These are phyloP conservation scores for Nebria brevicollis DNA, from an alignment of 2,888 invertebrate species.

Conservation along the genomic window DNA sequence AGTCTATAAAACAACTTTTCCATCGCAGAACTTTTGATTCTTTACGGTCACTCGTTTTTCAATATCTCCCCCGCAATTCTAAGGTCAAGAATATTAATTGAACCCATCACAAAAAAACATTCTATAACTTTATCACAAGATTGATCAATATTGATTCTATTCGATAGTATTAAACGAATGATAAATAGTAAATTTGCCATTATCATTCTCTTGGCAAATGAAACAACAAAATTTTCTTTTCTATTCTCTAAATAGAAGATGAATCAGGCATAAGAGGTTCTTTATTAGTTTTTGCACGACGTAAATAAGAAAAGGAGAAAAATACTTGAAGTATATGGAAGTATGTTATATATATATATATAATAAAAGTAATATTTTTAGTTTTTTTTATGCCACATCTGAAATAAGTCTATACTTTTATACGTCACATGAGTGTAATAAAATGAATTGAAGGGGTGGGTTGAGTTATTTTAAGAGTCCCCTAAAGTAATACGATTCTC, in stretches of 20 bases:
- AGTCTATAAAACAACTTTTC: not conserved
- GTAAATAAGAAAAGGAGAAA: not conserved
- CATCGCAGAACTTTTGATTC: not conserved
- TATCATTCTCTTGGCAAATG: not conserved
- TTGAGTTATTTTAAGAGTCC: not conserved
- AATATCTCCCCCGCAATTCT: not conserved
- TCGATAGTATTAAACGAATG: not conserved
- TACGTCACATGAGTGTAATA: not conserved
- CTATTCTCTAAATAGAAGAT: not conserved
- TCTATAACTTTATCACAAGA: not conserved
- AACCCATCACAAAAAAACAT: not conserved
- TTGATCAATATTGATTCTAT: not conserved
- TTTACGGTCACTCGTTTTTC: not conserved
- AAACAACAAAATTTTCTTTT: not conserved
- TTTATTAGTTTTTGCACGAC: not conserved
- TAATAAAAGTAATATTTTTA: not conserved
- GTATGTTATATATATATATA: conserved; percentile 13
- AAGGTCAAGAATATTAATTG: not conserved
- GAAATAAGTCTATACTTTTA: not conserved
- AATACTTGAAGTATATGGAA: not conserved
- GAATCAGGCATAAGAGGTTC: not conserved
- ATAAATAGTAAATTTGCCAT: conserved; percentile 1
- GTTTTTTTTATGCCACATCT: not conserved
- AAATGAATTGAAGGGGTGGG: not conserved
- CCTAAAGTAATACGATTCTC: not conserved